Base-by-base conservation (phyloP, 1,140 invertebrate genomes). In the Rhizoglyphus robini region DNA sequence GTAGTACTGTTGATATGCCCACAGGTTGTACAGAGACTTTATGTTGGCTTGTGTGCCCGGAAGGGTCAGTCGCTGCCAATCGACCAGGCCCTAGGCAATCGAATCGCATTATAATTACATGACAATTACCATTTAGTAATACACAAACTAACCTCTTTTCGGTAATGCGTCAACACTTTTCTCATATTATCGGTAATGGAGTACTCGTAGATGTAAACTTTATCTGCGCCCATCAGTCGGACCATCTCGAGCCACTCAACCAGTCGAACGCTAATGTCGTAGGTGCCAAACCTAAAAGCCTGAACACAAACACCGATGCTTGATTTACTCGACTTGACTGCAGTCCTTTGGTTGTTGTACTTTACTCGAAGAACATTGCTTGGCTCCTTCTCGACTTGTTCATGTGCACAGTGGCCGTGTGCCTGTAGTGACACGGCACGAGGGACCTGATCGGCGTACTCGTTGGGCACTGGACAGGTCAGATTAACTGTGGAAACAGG, bases 401-500 rank as follows among this genome's bases (percentile, higher is more conserved):
- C 4, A n/a, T n/a, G n/a, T n/a, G n/a, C n/a, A 83, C 81, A 69
- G 83, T 84, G 73, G 89, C 86, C 3, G 90, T 89, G 31, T n/a
- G 58, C 13, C 29, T 15, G 15, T 36, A 94, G 76, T 0, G 88
- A 91, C 1, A 91, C 87, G 0, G 88, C 90, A 5, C 84, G 83
- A 3, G 90, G 90, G 1, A 88, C 82, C 18, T 83, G 48, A 3
- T 30, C 2, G 1, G 15, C n/a, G 2, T 20, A 47, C 27, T 61
- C 2, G 1, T 63, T 78, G 68, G 84, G 83, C 0, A 90, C 86
- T 71, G 88, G 86, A 75, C 90, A 94, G 3, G 89, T 87, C n/a
- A n/a, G 49, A 90, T 85, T 66, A 94, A 76, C 73, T 91, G 93
- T 0, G 90, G 90, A 71, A 90, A 88, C 59, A 92, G 86, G 8